Evolutionary conservation across 2,797 vertebrate genomes (phyloP), one percentile per base, ranked within the genome.

Genomic region (Pyrocephalus nanus): DNA sequence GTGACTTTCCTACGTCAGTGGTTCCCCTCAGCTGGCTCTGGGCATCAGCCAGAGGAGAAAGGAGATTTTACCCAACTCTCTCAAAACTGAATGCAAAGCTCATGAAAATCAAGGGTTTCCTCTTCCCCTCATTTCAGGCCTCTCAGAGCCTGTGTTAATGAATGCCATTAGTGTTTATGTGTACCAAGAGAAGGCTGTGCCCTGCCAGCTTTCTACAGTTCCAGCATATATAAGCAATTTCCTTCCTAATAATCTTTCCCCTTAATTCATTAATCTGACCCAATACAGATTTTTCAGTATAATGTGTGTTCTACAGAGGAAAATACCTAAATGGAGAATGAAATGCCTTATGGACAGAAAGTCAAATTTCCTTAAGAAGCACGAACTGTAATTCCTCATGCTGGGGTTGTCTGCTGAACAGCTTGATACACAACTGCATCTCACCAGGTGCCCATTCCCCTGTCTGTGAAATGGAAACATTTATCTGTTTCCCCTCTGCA

Each of bases 1-100:
- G 25, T 0, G 0, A 47, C 45, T 76, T 78, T 38, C 30, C 3
- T 7, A 6, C 1, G 1, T 19, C 29, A 13, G 29, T 3, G 1
- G n/a, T 20, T 95, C 36, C 77, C 43, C 73, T 88, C 5, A 2
- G 48, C 45, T 51, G 50, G 29, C 29, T 74, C 53, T 69, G 34
- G 40, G 40, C 43, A 48, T 69, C 47, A 36, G 15, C 25, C 74
- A 78, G 32, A 71, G 73, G 11, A 60, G 30, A 71, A 83, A 83
- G 34, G 64, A 91, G 47, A 34, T 48, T 84, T 72, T 75, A 36
- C 27, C 65, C n/a, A 58, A 40, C n/a, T 64, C 25, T 78, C 53
- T 80, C 72, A 67, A 17, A 75, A 76, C n/a, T 51, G 72, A 65
- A 57, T 21, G 38, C 19, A 70, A 53, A 88, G 19, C 40, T 55